A percentile compares a stretch with the other conserved stretches of the same genome.
Evolutionary conservation across 2,113 vertebrate genomes (phyloP).

Genomic region (Leuciscus idus): DNA sequence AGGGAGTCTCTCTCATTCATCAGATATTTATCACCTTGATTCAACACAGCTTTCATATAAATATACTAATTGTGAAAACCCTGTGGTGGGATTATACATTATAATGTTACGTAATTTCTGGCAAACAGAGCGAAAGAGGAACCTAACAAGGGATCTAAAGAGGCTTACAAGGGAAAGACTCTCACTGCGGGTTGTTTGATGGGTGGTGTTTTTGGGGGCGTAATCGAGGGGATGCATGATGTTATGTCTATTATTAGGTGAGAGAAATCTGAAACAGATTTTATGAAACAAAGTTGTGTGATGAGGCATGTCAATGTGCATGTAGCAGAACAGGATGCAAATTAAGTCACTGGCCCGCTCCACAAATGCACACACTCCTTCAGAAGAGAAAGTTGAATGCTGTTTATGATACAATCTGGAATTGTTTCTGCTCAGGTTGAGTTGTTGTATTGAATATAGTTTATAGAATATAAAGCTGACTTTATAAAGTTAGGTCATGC

Average conservation of each 20-base stretch:
- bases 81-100: conserved; percentile 3
- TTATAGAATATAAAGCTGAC: not conserved
- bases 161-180: not conserved
- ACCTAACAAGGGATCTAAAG: conserved; percentile 8
- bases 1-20: conserved; percentile 12
- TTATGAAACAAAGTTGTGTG: conserved; percentile 64
- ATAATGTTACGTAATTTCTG: conserved; percentile 25
- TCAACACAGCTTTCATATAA: conserved; percentile 4
- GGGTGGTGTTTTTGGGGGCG: conserved; percentile 63
- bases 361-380: conserved; percentile 1
- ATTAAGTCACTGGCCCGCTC: conserved; percentile 61
- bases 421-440: conserved; percentile 23
- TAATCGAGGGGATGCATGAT: conserved; percentile 64
- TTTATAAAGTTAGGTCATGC: not conserved
- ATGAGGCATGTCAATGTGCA: conserved; percentile 64
- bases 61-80: conserved; percentile 5
- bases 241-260: conserved; percentile 71
- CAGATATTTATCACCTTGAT: conserved; percentile 17
- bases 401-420: conserved; percentile 24
- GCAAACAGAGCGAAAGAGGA: not conserved
- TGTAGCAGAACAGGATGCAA: conserved; percentile 65
- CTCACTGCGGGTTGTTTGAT: not conserved
- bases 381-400: conserved; percentile 45
- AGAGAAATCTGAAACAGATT: conserved; percentile 62
- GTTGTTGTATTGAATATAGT: not conserved